Conservation (phyloP, 2,113 vertebrate genomes). For the Microcebus ravelobensis region DNA sequence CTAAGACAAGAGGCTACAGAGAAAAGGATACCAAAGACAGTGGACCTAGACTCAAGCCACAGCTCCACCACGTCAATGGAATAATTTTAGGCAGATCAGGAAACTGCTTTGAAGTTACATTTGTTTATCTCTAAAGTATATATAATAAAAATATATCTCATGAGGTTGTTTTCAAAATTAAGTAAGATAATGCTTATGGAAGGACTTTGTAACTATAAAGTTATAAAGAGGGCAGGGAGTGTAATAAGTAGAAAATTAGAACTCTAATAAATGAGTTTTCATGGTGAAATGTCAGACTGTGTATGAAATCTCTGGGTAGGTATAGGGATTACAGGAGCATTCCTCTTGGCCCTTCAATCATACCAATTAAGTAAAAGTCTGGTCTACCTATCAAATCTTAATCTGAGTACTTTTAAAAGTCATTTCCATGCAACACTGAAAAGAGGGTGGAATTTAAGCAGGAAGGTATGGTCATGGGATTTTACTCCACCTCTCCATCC, state of each 20-base stretch:
- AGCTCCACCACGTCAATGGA: background rate
- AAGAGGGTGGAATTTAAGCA: background rate
- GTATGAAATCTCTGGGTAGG: background rate
- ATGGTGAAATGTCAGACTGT: constrained; percentile 22
- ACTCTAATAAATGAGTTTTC: constrained; percentile 13
- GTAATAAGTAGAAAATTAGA: background rate
- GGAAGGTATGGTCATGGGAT: background rate
- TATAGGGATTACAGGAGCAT: background rate
- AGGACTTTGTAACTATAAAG: background rate
- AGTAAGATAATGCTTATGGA: constrained; percentile 34
- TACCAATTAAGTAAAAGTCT: background rate
- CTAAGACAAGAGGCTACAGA: background rate
- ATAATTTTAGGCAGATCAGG: background rate
- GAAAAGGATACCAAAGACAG: background rate
- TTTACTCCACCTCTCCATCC: background rate
- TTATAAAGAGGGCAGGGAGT: background rate
- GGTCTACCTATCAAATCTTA: background rate
- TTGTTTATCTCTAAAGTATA: constrained; percentile 45
- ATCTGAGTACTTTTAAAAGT: constrained; percentile 25
- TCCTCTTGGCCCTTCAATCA: background rate
- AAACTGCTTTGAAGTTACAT: constrained; percentile 25
- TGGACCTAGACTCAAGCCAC: background rate
- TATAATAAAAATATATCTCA: constrained; percentile 23
- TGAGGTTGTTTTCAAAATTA: constrained; percentile 53
- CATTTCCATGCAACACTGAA: background rate